Evolutionary conservation across 2,888 invertebrate species (phyloP).

Genomic region (Apodemia hepburni): DNA sequence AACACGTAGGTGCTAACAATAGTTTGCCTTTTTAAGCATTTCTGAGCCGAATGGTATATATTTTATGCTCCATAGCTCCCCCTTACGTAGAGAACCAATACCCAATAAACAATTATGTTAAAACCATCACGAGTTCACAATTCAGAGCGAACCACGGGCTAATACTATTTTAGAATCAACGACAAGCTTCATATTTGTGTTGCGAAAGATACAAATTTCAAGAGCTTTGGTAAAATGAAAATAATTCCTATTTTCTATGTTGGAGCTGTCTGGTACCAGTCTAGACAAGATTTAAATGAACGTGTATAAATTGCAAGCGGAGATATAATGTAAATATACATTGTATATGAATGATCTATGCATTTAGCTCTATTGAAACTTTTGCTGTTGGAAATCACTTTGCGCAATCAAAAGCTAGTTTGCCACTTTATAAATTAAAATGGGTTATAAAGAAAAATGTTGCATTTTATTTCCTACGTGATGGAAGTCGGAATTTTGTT

Average conservation of each 20-base stretch:
- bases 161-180: too few relatives aligned
- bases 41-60: too few relatives aligned
- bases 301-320: constrained; percentile 9
- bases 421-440: constrained; percentile 10
- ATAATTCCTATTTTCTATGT: not conserved
- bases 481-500: not conserved
- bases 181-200: too few relatives aligned
- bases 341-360: constrained; percentile 10
- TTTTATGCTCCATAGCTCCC: too few relatives aligned
- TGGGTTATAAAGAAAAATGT: not conserved
- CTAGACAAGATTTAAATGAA: constrained; percentile 14
- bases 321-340: constrained; percentile 12
- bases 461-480: not conserved
- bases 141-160: too few relatives aligned
- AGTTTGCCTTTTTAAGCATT: too few relatives aligned
- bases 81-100: too few relatives aligned
- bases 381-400: constrained; percentile 11
- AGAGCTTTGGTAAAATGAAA: constrained; percentile 9
- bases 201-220: not conserved
- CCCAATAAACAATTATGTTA: too few relatives aligned
- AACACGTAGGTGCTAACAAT: too few relatives aligned
- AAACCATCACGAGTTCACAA: too few relatives aligned
- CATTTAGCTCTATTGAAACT: constrained; percentile 12
- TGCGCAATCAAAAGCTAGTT: constrained; percentile 9
- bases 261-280: constrained; percentile 1